Percentiles rank a stretch among this genome's conserved stretches.
phyloP scores from a whole-genome alignment of 2,888 invertebrate genomes.

The Adineta ricciae region DNA sequence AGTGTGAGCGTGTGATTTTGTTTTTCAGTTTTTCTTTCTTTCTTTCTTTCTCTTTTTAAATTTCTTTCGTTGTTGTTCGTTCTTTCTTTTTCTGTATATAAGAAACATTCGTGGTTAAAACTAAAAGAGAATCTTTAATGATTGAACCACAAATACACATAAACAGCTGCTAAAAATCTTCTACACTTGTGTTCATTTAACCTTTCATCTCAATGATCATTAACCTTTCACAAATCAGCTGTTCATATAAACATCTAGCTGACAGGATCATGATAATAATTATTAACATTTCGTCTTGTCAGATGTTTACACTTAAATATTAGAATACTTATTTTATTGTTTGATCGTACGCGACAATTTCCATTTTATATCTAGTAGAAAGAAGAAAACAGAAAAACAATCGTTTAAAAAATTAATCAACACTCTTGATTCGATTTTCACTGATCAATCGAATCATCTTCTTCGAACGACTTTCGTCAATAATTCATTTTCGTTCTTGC shows the following conservation, averaged over 20 bases:
- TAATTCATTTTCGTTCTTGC: conserved; percentile 33
- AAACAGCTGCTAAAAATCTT: background rate
- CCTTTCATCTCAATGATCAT: background rate
- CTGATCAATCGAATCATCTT: too few relatives aligned
- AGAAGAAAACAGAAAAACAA: too few relatives aligned
- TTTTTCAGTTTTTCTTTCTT: background rate
- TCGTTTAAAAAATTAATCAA: too few relatives aligned
- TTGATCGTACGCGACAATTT: too few relatives aligned
- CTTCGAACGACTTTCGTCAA: background rate
- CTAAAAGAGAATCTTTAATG: background rate
- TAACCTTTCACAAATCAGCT: background rate
- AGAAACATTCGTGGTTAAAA: background rate
- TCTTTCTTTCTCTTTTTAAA: background rate
- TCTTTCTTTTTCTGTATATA: background rate
- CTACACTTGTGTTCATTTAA: background rate
- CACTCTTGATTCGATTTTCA: too few relatives aligned
- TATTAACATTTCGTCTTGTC: background rate
- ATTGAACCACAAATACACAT: background rate
- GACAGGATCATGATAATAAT: background rate
- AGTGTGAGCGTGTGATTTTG: background rate
- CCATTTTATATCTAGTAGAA: too few relatives aligned
- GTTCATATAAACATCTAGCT: background rate
- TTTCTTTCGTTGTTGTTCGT: conserved; percentile 7
- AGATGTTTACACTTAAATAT: background rate
- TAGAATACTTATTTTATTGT: too few relatives aligned